Conservation (phyloP, 2,888 invertebrate species). For the Rhaphigaster nebulosa region DNA sequence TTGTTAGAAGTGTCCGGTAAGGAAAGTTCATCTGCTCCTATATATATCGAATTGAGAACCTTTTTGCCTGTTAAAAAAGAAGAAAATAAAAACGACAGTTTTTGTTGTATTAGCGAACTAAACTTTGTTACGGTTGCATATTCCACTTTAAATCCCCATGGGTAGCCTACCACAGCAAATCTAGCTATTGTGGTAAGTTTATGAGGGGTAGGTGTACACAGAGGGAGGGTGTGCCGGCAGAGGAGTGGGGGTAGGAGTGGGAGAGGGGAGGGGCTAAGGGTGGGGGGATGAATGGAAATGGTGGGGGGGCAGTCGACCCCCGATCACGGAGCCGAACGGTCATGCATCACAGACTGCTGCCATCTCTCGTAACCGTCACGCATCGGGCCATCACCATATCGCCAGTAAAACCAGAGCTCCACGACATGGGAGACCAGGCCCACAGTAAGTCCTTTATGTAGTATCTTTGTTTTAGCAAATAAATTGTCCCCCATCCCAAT, state of each 20-base stretch:
- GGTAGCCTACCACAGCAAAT: not conserved
- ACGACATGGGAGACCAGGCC: slow-evolving; percentile 66
- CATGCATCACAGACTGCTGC: slow-evolving; percentile 67
- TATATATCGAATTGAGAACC: too few relatives aligned
- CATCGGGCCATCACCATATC: slow-evolving; percentile 71
- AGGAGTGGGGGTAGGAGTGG: slow-evolving; percentile 47
- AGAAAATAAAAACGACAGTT: too few relatives aligned
- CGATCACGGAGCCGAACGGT: slow-evolving; percentile 49
- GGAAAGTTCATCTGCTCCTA: too few relatives aligned
- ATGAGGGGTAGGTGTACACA: slow-evolving; percentile 37
- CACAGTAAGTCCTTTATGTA: slow-evolving; percentile 61
- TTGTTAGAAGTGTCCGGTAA: too few relatives aligned
- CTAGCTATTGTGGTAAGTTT: slow-evolving; percentile 23
- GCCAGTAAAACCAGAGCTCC: slow-evolving; percentile 71
- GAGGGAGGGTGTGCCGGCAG: slow-evolving; percentile 38
- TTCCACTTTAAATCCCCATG: not conserved
- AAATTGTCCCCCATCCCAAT: not conserved
- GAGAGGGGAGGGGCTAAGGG: slow-evolving; percentile 57
- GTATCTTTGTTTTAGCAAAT: not conserved
- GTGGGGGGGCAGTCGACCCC: slow-evolving; percentile 60
- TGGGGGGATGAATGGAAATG: slow-evolving; percentile 59
- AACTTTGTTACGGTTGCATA: not conserved
- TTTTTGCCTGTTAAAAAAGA: too few relatives aligned
- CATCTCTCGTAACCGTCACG: slow-evolving; percentile 67
- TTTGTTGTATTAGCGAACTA: too few relatives aligned